phyloP scores from a whole-genome alignment of 1,140 invertebrate genomes.

The Scaptomyza hsui region DNA sequence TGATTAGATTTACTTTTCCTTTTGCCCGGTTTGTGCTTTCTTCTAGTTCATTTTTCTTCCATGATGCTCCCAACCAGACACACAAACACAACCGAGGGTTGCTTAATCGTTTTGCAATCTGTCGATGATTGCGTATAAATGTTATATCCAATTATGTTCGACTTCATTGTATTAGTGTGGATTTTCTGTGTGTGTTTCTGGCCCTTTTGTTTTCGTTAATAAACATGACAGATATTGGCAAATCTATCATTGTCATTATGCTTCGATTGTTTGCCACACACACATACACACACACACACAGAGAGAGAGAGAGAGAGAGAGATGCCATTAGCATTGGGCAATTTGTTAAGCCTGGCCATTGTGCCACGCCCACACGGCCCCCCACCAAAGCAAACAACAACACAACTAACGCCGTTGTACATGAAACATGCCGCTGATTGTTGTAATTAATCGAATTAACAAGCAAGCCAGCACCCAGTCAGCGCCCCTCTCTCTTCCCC shows the following conservation, averaged over 20 bases:
- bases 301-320: neutral
- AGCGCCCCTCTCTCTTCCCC: neutral
- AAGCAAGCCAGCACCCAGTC: slow-evolving; percentile 55
- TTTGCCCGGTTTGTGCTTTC: slow-evolving; percentile 2
- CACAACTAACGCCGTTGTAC: slow-evolving; percentile 54
- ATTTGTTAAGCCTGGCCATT: slow-evolving; percentile 64
- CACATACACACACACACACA: slow-evolving; percentile 1
- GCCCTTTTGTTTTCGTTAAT: slow-evolving; percentile 64
- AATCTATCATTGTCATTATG: slow-evolving; percentile 84
- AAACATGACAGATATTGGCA: slow-evolving; percentile 84
- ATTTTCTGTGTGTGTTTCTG: slow-evolving; percentile 10
- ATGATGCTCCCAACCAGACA: slow-evolving; percentile 1
- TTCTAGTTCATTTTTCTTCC: slow-evolving; percentile 45
- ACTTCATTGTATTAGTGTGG: slow-evolving; percentile 40
- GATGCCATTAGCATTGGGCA: slow-evolving; percentile 72
- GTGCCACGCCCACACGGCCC: slow-evolving; percentile 2
- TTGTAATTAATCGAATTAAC: slow-evolving; percentile 84
- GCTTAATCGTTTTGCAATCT: slow-evolving; percentile 84
- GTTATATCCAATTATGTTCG: slow-evolving; percentile 77
- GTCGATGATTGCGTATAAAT: slow-evolving; percentile 83
- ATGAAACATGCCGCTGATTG: slow-evolving; percentile 83
- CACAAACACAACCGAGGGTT: slow-evolving; percentile 43
- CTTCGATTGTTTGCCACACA: slow-evolving; percentile 72
- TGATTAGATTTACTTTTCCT: slow-evolving; percentile 57
- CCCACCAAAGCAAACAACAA: neutral